Base-by-base conservation (phyloP, 2,888 invertebrate genomes). In the Plagodis dolabraria region DNA sequence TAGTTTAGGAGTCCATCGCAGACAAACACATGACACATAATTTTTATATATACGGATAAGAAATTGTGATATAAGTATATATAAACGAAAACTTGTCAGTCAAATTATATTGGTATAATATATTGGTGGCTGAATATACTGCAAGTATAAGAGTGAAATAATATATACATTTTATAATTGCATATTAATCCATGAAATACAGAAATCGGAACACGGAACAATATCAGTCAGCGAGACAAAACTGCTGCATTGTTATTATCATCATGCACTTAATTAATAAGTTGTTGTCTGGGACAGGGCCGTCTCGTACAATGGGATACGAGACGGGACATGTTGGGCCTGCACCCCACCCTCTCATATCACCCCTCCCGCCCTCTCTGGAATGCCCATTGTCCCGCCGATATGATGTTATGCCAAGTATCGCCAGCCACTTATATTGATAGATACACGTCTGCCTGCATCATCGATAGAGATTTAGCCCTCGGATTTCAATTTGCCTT, bases 311-410 rank as follows among this genome's bases (percentile, higher is more conserved):
- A 83, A 83, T 83, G 79, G 81, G 74, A 77, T 80, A 78, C 79
- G 83, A n/a, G n/a, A 83, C 74, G 84, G 78, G 79, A 83, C 79
- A 77, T 73, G 77, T 78, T 75, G 79, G 70, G 74, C 74, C 75
- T 67, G 64, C 70, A 60, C 59, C 70, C 65, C 72, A 57, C 63
- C 47, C 12, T 12, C 61, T 64, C 65, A 66, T 61, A 61, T 63
- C 64, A 69, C 70, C 74, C 68, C 54, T 69, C 65, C 67, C 71
- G 71, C 75, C 68, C 71, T 70, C 77, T 68, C 77, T 83, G 87
- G 89, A 87, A 89, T 88, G 89, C 80, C 88, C 86, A 87, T 89
- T 89, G 89, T 89, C 86, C 87, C 85, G 79, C 73, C 82, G 82
- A 85, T 84, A 85, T 83, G 80, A 87, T 86, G 82, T 84, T 87